Conservation (phyloP, 2,113 vertebrate species). For the Morone saxatilis region DNA sequence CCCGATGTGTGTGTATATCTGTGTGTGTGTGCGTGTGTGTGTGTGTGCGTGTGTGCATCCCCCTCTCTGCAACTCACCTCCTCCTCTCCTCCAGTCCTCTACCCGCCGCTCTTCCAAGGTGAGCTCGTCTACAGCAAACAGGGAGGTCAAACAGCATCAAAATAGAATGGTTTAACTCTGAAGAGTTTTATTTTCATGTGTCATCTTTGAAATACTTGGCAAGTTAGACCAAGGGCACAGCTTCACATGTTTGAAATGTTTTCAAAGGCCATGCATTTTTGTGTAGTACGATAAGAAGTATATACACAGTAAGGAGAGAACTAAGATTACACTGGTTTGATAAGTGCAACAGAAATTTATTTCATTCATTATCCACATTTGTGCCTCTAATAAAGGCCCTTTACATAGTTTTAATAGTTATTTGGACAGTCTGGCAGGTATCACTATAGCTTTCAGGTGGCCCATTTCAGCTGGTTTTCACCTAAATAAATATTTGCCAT, state of each 20-base stretch:
- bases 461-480: not conserved
- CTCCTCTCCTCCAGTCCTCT: slow-evolving; percentile 87
- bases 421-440: not conserved
- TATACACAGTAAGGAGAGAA: not conserved
- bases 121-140: slow-evolving; percentile 67
- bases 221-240: slow-evolving; percentile 5
- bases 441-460: not conserved
- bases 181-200: slow-evolving; percentile 8
- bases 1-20: slow-evolving; percentile 30
- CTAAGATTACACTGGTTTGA: not conserved
- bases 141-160: slow-evolving; percentile 21
- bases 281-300: not conserved
- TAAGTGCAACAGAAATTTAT: not conserved
- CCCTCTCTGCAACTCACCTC: slow-evolving; percentile 62
- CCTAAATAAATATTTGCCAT: not conserved
- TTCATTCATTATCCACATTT: not conserved
- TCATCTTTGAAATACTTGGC: not conserved
- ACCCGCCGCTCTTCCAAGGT: slow-evolving; percentile 91
- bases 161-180: slow-evolving; percentile 23
- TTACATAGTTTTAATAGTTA: not conserved
- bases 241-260: not conserved
- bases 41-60: slow-evolving; percentile 61
- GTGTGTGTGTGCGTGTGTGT: slow-evolving; percentile 29
- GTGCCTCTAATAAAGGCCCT: no score
- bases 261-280: slow-evolving; percentile 1